Evolutionary conservation across 2,888 invertebrate genomes (phyloP), one percentile per base, ranked within the genome.

Genomic region (Protula sp.): DNA sequence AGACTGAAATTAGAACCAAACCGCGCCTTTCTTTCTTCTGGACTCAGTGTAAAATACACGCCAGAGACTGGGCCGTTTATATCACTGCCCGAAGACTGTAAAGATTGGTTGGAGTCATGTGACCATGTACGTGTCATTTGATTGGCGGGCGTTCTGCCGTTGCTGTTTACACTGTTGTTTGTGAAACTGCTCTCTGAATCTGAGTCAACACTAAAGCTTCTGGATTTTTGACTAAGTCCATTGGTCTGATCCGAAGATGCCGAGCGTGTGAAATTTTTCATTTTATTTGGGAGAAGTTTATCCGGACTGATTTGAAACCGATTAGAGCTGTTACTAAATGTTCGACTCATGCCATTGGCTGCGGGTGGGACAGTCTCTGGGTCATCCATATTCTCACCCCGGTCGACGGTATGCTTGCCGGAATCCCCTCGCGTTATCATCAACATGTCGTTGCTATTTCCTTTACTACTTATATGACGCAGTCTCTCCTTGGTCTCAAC

Each of bases 261-360:
- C 3, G 60, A 54, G 9, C 60, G 57, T 26, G 48, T 54, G 31
- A 60, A 30, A 19, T 52, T 26, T 47, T 54, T 57, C 9, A 57
- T 57, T 31, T 60, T 60, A 52, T 57, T 55, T 3, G 60, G 60
- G 31, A 60, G 48, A 48, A 60, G 52, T n/a, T 51, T 26, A 22
- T 60, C 53, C 1, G 57, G 45, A 22, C 45, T 54, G 27, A 60
- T 47, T 22, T 47, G 50, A 2, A 48, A 26, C 28, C 57, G 28
- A 19, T 38, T 38, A 38, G 38, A 9, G 19, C 9, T 38, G 19
- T 19, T 19, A 38, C 38, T 38, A 14, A 38, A 9, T 14, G 9
- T 38, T 38, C 9, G 9, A 19, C 19, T 38, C 38, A 38, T 38
- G n/a, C n/a, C n/a, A 19, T 38, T 38, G 9, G 9, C 9, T 38